Base-by-base conservation (phyloP, 2,888 invertebrate species). In the Hyposoter dolosus region DNA sequence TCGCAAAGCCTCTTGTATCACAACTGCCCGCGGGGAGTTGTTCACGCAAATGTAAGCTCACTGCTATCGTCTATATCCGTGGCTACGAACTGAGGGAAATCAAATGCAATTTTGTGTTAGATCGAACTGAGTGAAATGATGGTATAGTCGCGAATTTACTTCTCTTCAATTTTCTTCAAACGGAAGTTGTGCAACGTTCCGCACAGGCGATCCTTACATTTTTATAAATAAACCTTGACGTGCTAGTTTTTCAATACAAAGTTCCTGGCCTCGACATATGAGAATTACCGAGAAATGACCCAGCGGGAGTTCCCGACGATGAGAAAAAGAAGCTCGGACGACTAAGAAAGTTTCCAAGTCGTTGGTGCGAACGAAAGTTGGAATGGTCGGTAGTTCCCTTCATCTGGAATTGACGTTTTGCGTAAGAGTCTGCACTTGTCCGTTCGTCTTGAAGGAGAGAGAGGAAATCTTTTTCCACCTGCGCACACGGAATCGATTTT, bases 341-440 rank as follows among this genome's bases (percentile, higher is more conserved):
- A 28, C 60, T 60, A 35, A 56, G 45, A 82, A 60, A 82, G 75
- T 82, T 82, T 82, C 45, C 47, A 12, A 66, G 23, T 75, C 68
- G 45, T n/a, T 82, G 32, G 68, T n/a, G n/a, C 82, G 75, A 43
- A 71, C 4, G 71, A 72, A 71, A 81, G 69, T 71, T 43, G 53
- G 32, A 66, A 76, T 53, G 40, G 28, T 71, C 43, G 71, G 45
- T 53, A 56, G 53, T 66, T 47, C 71, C 76, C 71, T 71, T 43
- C 71, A 53, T 53, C 43, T 80, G 80, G 76, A 80, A 80, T 45
- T 71, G 84, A 84, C 80, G 43, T 74, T 77, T 72, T 47, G 50
- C 56, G 56, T 15, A 32, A 74, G 43, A 1, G 23, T 19, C 28
- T 60, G 15, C 28, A 12, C 4, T 60, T 28, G 40, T 63, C 28